phyloP scores from a whole-genome alignment of 2,888 invertebrate genomes.

The Oxycera nigricornis region DNA sequence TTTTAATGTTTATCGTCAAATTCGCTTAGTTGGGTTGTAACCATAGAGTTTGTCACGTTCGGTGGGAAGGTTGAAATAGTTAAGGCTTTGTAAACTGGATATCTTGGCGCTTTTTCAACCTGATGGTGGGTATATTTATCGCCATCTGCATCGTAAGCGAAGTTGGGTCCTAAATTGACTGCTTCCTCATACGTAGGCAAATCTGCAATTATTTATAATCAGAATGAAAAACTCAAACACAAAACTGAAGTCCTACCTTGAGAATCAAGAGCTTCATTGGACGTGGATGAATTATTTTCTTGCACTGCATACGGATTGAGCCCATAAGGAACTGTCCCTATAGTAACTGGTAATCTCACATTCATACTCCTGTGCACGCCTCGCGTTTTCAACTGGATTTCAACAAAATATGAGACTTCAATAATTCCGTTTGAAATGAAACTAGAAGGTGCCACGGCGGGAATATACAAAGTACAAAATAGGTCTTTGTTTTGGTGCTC shows the following conservation, averaged over 20 bases:
- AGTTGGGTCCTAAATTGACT: slow-evolving; percentile 52
- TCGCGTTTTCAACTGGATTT: slow-evolving; percentile 66
- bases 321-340: slow-evolving; percentile 65
- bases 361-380: slow-evolving; percentile 72
- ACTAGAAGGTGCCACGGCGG: slow-evolving; percentile 78
- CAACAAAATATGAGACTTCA: slow-evolving; percentile 74
- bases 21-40: too few species aligned
- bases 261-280: neutral
- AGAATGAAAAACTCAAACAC: neutral
- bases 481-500: slow-evolving; percentile 70
- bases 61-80: too few species aligned
- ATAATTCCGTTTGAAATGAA: slow-evolving; percentile 75
- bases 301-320: neutral
- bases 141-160: slow-evolving; percentile 56
- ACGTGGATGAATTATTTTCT: neutral
- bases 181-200: slow-evolving; percentile 62
- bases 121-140: slow-evolving; percentile 53
- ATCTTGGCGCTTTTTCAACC: slow-evolving; percentile 59
- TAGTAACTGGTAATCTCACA: slow-evolving; percentile 71
- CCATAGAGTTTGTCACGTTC: too few species aligned
- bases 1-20: too few species aligned
- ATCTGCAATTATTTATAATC: slow-evolving; percentile 50
- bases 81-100: slow-evolving; percentile 56
- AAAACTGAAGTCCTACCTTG: neutral
- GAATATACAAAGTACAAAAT: slow-evolving; percentile 70